These are phyloP conservation scores for Orycteropus afer DNA, from an alignment of 2,113 vertebrate genomes.

Conservation along the genomic window DNA sequence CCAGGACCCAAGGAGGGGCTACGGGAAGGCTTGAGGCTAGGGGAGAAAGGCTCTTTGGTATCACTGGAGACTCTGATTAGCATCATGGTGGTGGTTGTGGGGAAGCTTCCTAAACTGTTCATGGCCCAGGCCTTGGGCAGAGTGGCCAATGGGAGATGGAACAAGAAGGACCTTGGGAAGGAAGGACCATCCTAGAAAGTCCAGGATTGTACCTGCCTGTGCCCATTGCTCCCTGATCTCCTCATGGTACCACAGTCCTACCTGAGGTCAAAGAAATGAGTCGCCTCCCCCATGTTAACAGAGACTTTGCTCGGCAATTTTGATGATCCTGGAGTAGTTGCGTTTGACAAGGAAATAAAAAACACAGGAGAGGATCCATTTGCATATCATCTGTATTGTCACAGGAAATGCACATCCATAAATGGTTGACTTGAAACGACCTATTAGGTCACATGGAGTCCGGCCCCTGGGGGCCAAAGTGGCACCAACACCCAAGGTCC, in stretches of 20 bases:
- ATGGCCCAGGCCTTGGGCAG: not conserved
- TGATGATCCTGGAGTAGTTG: not conserved
- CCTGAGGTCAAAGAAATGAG: not conserved
- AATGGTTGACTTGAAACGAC: constrained; percentile 38
- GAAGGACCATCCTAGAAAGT: not conserved
- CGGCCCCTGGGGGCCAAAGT: constrained; percentile 67
- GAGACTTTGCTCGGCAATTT: not conserved
- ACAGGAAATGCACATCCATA: not conserved
- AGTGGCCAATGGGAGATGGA: not conserved
- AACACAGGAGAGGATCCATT: not conserved
- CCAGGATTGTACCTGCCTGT: not conserved
- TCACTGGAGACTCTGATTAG: not conserved
- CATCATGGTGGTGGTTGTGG: too few species aligned
- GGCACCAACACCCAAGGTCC: not conserved
- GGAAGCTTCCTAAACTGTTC: not conserved
- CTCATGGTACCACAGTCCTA: not conserved
- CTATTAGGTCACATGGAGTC: constrained; percentile 61
- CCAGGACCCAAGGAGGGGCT: accelerated
- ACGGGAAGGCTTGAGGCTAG: not conserved
- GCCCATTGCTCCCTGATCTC: not conserved
- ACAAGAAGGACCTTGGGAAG: not conserved
- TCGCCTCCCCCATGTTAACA: not conserved
- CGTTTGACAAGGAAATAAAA: not conserved
- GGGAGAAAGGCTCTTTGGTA: not conserved
- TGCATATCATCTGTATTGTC: constrained; percentile 58